Evolutionary conservation across 2,888 invertebrate genomes (phyloP).

Genomic region (Oxytorus armatus): DNA sequence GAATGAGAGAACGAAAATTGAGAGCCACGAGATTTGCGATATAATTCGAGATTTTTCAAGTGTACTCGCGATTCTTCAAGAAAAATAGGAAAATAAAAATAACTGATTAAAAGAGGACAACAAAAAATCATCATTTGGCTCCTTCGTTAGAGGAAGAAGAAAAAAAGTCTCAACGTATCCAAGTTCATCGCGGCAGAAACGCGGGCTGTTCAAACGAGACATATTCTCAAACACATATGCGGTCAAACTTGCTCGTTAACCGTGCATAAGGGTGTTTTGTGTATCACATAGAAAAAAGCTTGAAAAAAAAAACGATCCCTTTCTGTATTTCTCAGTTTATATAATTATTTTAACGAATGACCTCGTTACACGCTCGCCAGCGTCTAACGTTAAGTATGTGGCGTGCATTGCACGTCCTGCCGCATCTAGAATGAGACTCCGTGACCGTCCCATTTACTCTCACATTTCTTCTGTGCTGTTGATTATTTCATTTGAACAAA

Average conservation of each 20-base stretch:
- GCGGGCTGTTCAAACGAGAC: not conserved
- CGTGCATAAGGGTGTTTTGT: not conserved
- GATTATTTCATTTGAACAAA: too few relatives aligned
- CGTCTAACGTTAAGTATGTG: constrained; percentile 30
- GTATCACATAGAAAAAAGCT: not conserved
- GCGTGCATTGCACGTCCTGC: constrained; percentile 19
- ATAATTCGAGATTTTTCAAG: not conserved
- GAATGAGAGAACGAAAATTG: constrained; percentile 10
- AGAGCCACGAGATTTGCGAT: not conserved
- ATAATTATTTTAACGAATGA: constrained; percentile 58
- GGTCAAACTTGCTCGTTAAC: constrained; percentile 21
- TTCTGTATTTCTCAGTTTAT: constrained; percentile 39
- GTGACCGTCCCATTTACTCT: constrained; percentile 27
- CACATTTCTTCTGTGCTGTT: constrained; percentile 33
- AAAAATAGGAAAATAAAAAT: not conserved
- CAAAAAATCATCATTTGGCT: not conserved
- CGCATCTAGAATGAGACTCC: constrained; percentile 47
- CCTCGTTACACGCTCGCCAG: constrained; percentile 46
- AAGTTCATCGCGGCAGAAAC: constrained; percentile 1
- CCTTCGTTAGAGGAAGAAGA: not conserved
- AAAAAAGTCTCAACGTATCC: constrained; percentile 4
- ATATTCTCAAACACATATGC: constrained; percentile 16
- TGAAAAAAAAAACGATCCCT: constrained; percentile 22
- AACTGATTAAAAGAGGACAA: not conserved
- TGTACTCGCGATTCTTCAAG: not conserved